Conservation (phyloP, 2,888 invertebrate species). For the Scaptomyza flava region DNA sequence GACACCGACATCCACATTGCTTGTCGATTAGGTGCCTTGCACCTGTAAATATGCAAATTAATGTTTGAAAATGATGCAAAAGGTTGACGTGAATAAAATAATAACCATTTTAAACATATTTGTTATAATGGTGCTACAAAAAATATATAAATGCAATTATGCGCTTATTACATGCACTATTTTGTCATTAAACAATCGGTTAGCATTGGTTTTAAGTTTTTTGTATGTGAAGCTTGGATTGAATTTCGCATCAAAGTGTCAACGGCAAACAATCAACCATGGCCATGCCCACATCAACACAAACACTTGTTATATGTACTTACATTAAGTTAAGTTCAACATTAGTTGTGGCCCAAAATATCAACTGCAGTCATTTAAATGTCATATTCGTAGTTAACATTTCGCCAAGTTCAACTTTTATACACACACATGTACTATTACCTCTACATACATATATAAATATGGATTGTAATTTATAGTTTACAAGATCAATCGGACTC, state of each 20-base stretch:
- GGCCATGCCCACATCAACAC: not conserved
- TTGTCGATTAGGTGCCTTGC: not conserved
- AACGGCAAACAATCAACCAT: constrained; percentile 5
- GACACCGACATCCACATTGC: constrained; percentile 10
- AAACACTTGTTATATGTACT: not conserved
- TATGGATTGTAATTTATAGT: constrained; percentile 79
- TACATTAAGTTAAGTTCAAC: constrained; percentile 12
- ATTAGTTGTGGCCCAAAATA: constrained; percentile 7
- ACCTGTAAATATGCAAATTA: constrained; percentile 35
- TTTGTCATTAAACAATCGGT: not conserved
- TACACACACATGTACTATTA: constrained; percentile 32
- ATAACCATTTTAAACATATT: not conserved
- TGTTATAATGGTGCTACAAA: too few species aligned
- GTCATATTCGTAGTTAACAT: constrained; percentile 15
- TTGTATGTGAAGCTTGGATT: not conserved
- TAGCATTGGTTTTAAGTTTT: not conserved
- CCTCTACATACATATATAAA: constrained; percentile 46
- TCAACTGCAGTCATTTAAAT: constrained; percentile 14
- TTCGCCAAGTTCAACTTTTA: constrained; percentile 7
- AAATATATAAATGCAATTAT: not conserved
- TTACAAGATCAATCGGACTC: constrained; percentile 85
- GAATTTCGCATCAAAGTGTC: constrained; percentile 9
- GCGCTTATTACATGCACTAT: not conserved
- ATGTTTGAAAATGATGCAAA: not conserved
- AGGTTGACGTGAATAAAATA: not conserved